A percentile compares a stretch with the other conserved stretches of the same genome.
Conservation (phyloP, 2,888 invertebrate species). For the Callinectes sapidus region DNA sequence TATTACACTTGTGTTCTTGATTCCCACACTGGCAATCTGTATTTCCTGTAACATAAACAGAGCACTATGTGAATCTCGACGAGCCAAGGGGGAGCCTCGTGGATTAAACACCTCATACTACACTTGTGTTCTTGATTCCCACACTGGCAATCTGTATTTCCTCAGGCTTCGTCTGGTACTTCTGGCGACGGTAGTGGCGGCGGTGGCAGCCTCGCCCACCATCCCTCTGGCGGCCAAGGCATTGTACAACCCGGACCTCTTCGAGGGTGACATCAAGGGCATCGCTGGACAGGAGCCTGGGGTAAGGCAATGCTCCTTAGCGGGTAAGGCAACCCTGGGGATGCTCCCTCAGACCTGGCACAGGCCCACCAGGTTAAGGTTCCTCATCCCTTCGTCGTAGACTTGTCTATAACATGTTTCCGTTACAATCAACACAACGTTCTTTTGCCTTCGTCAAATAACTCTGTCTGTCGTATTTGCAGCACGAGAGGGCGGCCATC, state of each 20-base stretch:
- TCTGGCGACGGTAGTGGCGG: slow-evolving; percentile 40
- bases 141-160: background rate
- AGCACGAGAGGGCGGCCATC: slow-evolving; percentile 48
- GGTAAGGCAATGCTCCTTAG: background rate
- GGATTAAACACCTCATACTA: background rate
- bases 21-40: too few relatives aligned
- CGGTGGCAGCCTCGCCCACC: slow-evolving; percentile 39
- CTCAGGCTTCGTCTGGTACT: slow-evolving; percentile 8
- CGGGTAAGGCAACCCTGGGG: background rate
- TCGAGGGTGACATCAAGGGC: slow-evolving; percentile 65
- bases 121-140: background rate
- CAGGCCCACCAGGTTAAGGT: background rate
- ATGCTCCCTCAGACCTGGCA: too few relatives aligned
- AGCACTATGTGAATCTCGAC: too few relatives aligned
- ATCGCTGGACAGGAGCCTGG: slow-evolving; percentile 58
- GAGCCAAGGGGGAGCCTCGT: background rate
- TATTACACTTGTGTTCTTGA: too few relatives aligned
- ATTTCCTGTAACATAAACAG: too few relatives aligned
- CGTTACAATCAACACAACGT: background rate
- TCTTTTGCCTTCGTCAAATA: too few relatives aligned
- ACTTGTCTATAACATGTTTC: background rate
- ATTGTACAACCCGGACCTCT: slow-evolving; percentile 51
- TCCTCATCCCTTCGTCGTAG: background rate
- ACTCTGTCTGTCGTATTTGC: background rate
- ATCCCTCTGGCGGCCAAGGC: slow-evolving; percentile 47